phyloP scores from a whole-genome alignment of 2,797 vertebrate species.

The Octomys mimax region DNA sequence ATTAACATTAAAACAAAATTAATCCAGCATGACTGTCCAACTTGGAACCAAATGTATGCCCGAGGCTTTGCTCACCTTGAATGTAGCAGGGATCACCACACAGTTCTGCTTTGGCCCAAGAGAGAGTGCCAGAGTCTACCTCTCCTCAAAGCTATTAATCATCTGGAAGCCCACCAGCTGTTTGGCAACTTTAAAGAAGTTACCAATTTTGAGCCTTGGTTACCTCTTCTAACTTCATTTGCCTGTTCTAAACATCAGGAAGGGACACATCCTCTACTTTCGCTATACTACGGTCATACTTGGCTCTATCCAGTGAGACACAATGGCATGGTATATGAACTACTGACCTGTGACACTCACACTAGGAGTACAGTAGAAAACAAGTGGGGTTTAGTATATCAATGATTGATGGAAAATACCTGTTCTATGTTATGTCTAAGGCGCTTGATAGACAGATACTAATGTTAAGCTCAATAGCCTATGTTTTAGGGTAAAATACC shows the following conservation, averaged over 20 bases:
- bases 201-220: neutral
- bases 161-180: neutral
- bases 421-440: too few relatives aligned
- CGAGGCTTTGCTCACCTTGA: neutral
- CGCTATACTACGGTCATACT: neutral
- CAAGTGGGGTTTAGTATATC: neutral
- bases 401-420: too few relatives aligned
- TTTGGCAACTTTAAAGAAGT: conserved; percentile 20
- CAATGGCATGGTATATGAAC: neutral
- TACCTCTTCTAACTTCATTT: neutral
- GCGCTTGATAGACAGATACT: too few relatives aligned
- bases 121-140: neutral
- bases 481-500: too few relatives aligned
- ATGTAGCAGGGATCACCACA: neutral
- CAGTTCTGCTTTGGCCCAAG: neutral
- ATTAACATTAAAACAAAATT: neutral
- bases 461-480: too few relatives aligned
- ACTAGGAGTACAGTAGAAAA: neutral
- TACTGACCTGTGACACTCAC: neutral
- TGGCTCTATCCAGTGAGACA: neutral
- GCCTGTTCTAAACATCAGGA: neutral
- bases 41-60: neutral
- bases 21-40: neutral
- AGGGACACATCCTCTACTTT: neutral
- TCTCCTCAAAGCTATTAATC: neutral